Base-by-base conservation (phyloP, 2,113 vertebrate species). In the Halichoeres trimaculatus region DNA sequence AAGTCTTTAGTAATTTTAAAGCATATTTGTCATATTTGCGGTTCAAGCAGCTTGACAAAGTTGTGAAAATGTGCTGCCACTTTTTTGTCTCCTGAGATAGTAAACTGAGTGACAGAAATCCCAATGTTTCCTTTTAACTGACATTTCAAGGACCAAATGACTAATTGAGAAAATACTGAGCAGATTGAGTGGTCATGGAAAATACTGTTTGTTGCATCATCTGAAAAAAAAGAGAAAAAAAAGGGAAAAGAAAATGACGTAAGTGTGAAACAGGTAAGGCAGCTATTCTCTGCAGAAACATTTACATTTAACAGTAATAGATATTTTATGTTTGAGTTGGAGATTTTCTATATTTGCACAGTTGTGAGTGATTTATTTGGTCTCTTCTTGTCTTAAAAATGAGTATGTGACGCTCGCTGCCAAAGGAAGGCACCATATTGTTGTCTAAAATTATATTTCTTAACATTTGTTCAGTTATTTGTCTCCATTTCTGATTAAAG, bases 391-490 rank as follows among this genome's bases (percentile, higher is more conserved):
- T 60, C 71, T 72, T 56, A 79, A 81, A 84, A 81, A 56, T 38
- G 52, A 78, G 62, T 78, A 88, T 82, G 79, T 76, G 75, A 89
- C n/a, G 55, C 68, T 77, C 68, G 11, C 20, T 48, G 76, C 88
- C 75, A 76, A 76, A 66, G 80, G 84, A 74, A 9, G 48, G 67
- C 66, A 77, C 78, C 80, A 84, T 84, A 73, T 90, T 89, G 76
- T 88, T 80, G 80, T 79, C 62, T 81, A 77, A 86, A 90, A 83
- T 85, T 85, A 78, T 52, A 85, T 88, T 89, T 78, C 61, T 76
- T 71, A 85, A 77, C 65, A 78, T 87, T 84, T 91, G 70, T 71
- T 80, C 61, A 70, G 64, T 66, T 69, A 58, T 56, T 73, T 73
- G 45, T 77, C 62, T 82, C 65, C 5, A 8, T 83, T 64, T 75